These are phyloP conservation scores for Cephus pygmeus DNA, from an alignment of 2,888 invertebrate genomes.

Conservation along the genomic window DNA sequence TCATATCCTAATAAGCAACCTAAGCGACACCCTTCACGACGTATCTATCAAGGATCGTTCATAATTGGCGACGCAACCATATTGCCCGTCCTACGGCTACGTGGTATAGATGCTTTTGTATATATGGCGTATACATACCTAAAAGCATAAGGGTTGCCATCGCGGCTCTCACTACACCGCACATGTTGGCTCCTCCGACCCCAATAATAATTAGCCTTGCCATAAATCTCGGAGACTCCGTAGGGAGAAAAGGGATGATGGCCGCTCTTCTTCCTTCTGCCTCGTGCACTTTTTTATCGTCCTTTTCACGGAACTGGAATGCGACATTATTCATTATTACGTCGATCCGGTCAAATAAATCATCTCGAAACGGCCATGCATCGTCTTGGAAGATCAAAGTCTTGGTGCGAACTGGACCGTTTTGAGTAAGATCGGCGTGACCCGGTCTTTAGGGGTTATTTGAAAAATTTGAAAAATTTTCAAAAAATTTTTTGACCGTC, in stretches of 20 bases:
- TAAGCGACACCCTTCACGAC: conserved; percentile 29
- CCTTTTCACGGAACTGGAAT: conserved; percentile 8
- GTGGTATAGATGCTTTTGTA: neutral
- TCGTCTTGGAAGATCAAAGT: neutral
- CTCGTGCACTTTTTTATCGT: conserved; percentile 2
- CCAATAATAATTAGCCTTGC: conserved; percentile 51
- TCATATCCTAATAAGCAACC: conserved; percentile 38
- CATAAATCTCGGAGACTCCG: conserved; percentile 40
- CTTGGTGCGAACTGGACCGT: neutral
- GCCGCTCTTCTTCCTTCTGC: neutral
- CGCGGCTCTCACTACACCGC: conserved; percentile 27
- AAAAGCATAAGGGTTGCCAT: conserved; percentile 29
- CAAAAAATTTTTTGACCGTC: neutral
- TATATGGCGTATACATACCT: neutral
- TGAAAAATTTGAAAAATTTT: neutral
- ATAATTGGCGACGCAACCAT: conserved; percentile 52
- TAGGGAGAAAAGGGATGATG: neutral
- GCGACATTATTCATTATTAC: conserved; percentile 10
- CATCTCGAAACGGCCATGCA: neutral
- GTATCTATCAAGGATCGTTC: conserved; percentile 47
- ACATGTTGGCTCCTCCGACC: conserved; percentile 39
- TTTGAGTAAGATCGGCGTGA: neutral
- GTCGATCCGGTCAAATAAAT: conserved; percentile 6
- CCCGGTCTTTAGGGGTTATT: neutral
- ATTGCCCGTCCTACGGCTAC: conserved; percentile 25